phyloP scores from a whole-genome alignment of 1,140 invertebrate genomes.

The Chrysomallon squamiferum region DNA sequence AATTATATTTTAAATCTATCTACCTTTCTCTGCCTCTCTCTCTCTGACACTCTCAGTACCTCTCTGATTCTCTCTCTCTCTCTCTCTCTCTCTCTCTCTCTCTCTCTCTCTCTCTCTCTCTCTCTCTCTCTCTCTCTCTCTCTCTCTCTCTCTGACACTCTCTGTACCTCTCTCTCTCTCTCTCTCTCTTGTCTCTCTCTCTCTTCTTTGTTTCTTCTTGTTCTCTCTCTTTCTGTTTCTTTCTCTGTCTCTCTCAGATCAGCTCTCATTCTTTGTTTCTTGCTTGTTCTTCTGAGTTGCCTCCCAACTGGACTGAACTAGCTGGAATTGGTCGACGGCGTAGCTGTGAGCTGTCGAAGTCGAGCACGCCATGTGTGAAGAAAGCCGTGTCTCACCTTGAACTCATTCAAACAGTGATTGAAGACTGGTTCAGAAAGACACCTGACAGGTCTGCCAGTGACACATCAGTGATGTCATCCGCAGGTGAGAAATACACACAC shows the following conservation, averaged over 20 bases:
- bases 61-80: no score
- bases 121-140: constrained; percentile 3
- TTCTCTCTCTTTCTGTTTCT: background rate
- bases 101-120: no score
- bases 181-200: background rate
- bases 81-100: no score
- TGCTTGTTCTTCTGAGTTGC: constrained; percentile 34
- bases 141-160: background rate
- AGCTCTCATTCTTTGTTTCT: background rate
- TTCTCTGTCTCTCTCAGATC: background rate
- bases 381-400: constrained; percentile 59
- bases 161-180: no score
- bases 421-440: constrained; percentile 54
- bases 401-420: constrained; percentile 57
- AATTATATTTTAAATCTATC: no score
- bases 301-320: constrained; percentile 54
- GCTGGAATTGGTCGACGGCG: constrained; percentile 39
- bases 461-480: no score
- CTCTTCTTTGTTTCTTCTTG: background rate
- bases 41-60: no score
- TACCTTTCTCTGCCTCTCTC: no score
- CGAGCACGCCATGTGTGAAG: constrained; percentile 53
- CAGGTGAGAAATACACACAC: no score
- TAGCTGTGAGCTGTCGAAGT: constrained; percentile 51
- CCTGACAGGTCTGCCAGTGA: constrained; percentile 26